These are phyloP conservation scores for Takifugu ocellatus DNA, from an alignment of 2,797 vertebrate species.

Conservation along the genomic window DNA sequence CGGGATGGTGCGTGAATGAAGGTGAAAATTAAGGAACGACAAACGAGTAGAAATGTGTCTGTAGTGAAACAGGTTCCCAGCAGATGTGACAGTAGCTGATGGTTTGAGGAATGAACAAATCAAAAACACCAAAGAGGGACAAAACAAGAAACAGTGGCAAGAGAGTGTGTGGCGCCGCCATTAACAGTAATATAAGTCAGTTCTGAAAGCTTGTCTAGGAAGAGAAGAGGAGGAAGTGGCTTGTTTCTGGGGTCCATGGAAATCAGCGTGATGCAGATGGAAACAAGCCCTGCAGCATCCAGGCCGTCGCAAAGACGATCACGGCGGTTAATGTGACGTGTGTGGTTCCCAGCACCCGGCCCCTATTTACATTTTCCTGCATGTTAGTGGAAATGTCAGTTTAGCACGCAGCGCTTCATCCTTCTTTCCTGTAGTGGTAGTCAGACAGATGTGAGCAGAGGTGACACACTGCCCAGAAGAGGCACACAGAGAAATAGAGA, in stretches of 20 bases:
- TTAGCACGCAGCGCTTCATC: constrained; percentile 46
- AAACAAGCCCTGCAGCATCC: constrained; percentile 43
- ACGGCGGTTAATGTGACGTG: constrained; percentile 42
- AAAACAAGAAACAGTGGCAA: background rate
- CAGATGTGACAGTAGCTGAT: no score
- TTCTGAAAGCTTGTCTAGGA: constrained; percentile 26
- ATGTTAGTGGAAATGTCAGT: constrained; percentile 45
- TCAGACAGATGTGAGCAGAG: constrained; percentile 42
- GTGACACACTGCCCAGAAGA: constrained; percentile 55
- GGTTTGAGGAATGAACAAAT: background rate
- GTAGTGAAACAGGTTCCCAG: no score
- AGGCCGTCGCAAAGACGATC: constrained; percentile 30
- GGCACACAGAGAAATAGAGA: constrained; percentile 23
- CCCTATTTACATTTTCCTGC: background rate
- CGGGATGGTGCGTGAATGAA: no score
- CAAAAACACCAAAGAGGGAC: background rate
- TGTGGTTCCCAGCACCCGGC: constrained; percentile 14
- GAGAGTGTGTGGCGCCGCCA: background rate
- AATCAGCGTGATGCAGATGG: constrained; percentile 47
- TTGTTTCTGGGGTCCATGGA: constrained; percentile 47
- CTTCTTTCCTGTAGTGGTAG: constrained; percentile 27
- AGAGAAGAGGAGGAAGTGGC: constrained; percentile 34
- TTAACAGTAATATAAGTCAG: constrained; percentile 39
- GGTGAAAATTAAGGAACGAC: no score
- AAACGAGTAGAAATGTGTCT: no score